Evolutionary conservation across 1,140 invertebrate genomes (phyloP).

Genomic region (Aleiodes sp.): DNA sequence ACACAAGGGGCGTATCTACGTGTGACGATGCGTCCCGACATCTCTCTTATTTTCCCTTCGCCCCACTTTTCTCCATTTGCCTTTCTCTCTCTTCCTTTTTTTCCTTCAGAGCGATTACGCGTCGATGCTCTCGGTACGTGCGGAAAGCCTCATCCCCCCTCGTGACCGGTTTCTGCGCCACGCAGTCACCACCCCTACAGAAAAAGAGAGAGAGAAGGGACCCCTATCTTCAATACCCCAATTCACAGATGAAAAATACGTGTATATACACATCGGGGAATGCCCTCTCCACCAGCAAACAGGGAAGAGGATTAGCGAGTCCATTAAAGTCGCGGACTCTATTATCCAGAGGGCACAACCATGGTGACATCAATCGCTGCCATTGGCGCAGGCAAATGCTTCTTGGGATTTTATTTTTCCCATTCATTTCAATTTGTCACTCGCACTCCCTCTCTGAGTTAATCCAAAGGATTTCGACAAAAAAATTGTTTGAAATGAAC

Average conservation of each 20-base stretch:
- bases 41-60: constrained; percentile 27
- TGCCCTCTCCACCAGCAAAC: constrained; percentile 62
- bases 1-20: constrained; percentile 62
- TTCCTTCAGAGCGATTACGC: constrained; percentile 33
- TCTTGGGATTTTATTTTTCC: constrained; percentile 16
- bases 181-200: constrained; percentile 29
- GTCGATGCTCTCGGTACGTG: constrained; percentile 31
- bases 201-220: too few relatives aligned
- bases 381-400: constrained; percentile 36
- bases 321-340: constrained; percentile 69
- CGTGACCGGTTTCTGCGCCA: constrained; percentile 4
- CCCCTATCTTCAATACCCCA: too few relatives aligned
- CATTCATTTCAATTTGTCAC: constrained; percentile 5
- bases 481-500: too few relatives aligned
- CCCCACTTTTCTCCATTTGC: constrained; percentile 42
- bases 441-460: too few relatives aligned
- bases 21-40: constrained; percentile 32
- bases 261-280: constrained; percentile 30
- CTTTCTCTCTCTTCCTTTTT: constrained; percentile 39
- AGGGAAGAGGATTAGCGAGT: constrained; percentile 67
- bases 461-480: too few relatives aligned
- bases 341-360: constrained; percentile 60
- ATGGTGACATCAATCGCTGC: constrained; percentile 62
- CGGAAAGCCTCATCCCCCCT: constrained; percentile 35
- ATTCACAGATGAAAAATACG: too few relatives aligned